A percentile compares a stretch with the other conserved stretches of the same genome.
Conservation (phyloP, 2,797 vertebrate genomes). For the Rhinophrynus dorsalis region DNA sequence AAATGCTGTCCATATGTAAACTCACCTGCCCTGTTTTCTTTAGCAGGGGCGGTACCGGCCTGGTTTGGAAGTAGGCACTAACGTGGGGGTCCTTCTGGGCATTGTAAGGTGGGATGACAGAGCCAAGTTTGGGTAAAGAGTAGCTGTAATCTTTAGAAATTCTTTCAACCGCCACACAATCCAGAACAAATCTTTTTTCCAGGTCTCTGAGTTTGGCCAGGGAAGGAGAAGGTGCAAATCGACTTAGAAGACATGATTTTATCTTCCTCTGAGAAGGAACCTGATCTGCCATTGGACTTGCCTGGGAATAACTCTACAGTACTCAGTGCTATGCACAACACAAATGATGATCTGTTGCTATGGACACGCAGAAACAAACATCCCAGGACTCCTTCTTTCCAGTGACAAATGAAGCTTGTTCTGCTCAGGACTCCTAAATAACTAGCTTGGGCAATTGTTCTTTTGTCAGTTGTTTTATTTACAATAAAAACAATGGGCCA, state of each 20-base stretch:
- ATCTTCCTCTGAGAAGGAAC: neutral
- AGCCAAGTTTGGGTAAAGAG: slow-evolving; percentile 41
- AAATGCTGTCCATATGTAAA: too few species aligned
- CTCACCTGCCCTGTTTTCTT: slow-evolving; percentile 39
- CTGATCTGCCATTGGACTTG: slow-evolving; percentile 2
- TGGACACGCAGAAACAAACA: slow-evolving; percentile 6
- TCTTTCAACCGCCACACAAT: slow-evolving; percentile 1
- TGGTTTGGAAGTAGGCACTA: slow-evolving; percentile 27
- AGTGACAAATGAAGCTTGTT: too few species aligned
- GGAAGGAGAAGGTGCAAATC: slow-evolving; percentile 7
- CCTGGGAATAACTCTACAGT: neutral
- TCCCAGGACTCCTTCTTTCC: neutral
- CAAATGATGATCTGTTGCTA: neutral
- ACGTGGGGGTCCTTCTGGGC: slow-evolving; percentile 23
- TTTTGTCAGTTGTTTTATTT: too few species aligned
- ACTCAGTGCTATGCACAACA: slow-evolving; percentile 1
- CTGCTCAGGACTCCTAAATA: too few species aligned
- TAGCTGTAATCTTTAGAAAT: slow-evolving; percentile 23
- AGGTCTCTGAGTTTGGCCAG: slow-evolving; percentile 5
- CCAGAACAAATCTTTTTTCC: slow-evolving; percentile 25
- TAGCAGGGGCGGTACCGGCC: neutral
- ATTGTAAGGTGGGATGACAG: slow-evolving; percentile 44
- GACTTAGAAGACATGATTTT: neutral
- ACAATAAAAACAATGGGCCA: too few species aligned
- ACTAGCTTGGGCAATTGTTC: too few species aligned